Evolutionary conservation across 2,113 vertebrate genomes (phyloP).

Genomic region (Fukomys damarensis): DNA sequence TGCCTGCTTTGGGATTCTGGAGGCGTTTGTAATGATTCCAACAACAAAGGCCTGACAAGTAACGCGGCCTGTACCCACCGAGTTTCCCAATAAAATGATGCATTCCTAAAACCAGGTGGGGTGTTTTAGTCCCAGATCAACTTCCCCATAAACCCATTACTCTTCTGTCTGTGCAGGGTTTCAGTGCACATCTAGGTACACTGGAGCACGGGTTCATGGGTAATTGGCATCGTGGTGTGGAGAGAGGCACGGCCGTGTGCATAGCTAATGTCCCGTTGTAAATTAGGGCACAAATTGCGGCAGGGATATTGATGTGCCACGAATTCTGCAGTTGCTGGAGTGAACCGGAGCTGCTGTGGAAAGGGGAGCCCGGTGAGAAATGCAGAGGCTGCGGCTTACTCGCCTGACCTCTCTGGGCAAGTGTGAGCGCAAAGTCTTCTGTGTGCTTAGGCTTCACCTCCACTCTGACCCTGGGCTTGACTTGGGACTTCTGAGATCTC

Average conservation of each 20-base stretch:
- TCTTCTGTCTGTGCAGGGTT: neutral
- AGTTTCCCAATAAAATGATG: neutral
- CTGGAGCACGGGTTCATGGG: neutral
- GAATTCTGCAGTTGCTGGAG: conserved; percentile 17
- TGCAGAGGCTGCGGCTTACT: rapidly evolving
- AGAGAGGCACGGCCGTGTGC: neutral
- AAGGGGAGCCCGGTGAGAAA: too few relatives aligned
- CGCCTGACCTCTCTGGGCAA: neutral
- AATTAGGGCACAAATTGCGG: conserved; percentile 48
- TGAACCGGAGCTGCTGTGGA: neutral
- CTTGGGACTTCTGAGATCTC: neutral
- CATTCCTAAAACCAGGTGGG: neutral
- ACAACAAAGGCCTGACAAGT: neutral
- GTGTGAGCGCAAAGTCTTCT: neutral
- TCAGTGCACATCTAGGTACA: neutral
- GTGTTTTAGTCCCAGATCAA: neutral
- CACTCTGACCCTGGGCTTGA: rapidly evolving
- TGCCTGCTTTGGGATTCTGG: neutral
- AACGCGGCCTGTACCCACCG: rapidly evolving
- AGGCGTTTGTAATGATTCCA: neutral
- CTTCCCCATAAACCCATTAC: rapidly evolving
- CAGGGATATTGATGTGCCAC: neutral
- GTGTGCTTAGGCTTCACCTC: rapidly evolving
- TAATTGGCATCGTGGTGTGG: conserved; percentile 33
- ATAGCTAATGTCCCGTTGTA: conserved; percentile 8